These are phyloP conservation scores for Choristoneura rosaceana DNA, from an alignment of 2,888 invertebrate species.

Conservation along the genomic window DNA sequence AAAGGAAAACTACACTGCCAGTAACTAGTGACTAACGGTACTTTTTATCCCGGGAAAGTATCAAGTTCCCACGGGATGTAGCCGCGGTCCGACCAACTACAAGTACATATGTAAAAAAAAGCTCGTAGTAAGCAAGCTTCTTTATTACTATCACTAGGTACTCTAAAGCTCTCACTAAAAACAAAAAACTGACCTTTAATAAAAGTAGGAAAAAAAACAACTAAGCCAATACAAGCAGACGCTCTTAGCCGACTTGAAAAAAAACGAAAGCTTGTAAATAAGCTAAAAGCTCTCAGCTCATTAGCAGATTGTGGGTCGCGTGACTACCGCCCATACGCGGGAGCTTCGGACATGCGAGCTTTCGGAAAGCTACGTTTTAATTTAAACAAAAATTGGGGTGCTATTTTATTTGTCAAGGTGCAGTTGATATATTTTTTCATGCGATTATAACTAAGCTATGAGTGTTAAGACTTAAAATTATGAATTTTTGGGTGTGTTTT, in stretches of 20 bases:
- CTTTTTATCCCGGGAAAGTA: no score
- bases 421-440: conserved; percentile 5
- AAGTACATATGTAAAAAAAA: no score
- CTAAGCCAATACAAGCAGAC: conserved; percentile 35
- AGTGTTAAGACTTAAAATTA: neutral
- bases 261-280: conserved; percentile 54
- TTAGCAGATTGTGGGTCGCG: conserved; percentile 68
- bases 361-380: conserved; percentile 60
- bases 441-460: neutral
- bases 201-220: conserved; percentile 11
- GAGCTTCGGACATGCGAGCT: conserved; percentile 63
- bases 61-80: no score
- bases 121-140: no score
- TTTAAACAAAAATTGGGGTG: conserved; percentile 56
- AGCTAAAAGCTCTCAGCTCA: conserved; percentile 61
- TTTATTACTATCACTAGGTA: no score
- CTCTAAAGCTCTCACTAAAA: neutral
- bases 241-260: conserved; percentile 46
- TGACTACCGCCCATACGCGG: conserved; percentile 54
- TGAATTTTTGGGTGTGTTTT: no score
- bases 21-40: no score
- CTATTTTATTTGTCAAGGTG: conserved; percentile 46
- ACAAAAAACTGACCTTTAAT: neutral
- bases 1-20: no score
- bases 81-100: no score